A percentile compares a stretch with the other conserved stretches of the same genome.
phyloP scores from a whole-genome alignment of 2,888 invertebrate species.

The Omphaloscelis lunosa region DNA sequence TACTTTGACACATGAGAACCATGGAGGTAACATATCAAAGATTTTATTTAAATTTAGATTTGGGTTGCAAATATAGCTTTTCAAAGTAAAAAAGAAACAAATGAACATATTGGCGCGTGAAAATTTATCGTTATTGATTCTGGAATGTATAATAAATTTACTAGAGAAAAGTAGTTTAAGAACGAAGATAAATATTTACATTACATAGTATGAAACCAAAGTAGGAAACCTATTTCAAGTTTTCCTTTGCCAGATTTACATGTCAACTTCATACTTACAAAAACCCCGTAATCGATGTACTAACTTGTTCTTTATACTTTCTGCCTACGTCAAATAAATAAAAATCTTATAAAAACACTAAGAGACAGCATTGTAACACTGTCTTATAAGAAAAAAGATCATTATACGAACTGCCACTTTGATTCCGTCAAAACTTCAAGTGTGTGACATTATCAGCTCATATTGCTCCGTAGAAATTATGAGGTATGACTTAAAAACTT shows the following conservation, averaged over 20 bases:
- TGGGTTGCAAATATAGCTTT: no score
- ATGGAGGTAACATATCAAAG: no score
- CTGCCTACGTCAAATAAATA: not conserved
- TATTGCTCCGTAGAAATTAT: slow-evolving; percentile 32
- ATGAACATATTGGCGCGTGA: no score
- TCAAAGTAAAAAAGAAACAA: no score
- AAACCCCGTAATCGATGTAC: not conserved
- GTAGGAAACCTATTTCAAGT: not conserved
- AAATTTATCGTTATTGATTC: no score
- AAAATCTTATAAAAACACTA: slow-evolving; percentile 6
- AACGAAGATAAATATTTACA: not conserved
- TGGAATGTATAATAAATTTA: no score
- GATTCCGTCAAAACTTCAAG: slow-evolving; percentile 38
- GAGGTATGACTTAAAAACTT: slow-evolving; percentile 15
- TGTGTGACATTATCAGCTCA: slow-evolving; percentile 45
- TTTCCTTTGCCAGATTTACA: not conserved
- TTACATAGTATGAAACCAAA: not conserved
- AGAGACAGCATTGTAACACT: slow-evolving; percentile 20
- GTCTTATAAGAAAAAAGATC: slow-evolving; percentile 36
- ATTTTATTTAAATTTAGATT: no score
- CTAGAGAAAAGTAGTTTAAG: no score
- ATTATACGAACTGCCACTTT: slow-evolving; percentile 30
- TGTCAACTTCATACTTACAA: not conserved
- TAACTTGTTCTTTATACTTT: slow-evolving; percentile 17
- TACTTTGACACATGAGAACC: no score